Evolutionary conservation across 2,888 invertebrate genomes (phyloP).

Genomic region (Agriopis aurantiaria): DNA sequence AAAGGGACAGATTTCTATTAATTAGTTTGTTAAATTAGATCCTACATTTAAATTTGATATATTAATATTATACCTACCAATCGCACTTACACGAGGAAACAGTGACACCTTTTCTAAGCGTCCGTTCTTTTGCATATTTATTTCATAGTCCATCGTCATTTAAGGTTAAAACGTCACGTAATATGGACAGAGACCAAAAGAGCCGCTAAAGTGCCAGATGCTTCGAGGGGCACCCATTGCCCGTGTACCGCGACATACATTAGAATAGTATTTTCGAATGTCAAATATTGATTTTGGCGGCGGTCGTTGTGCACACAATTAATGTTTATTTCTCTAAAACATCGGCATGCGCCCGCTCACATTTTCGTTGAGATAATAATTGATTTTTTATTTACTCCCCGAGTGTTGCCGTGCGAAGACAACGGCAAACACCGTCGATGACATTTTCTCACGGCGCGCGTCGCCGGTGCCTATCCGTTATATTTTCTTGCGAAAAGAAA

Average conservation of each 20-base stretch:
- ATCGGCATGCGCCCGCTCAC: slow-evolving; percentile 79
- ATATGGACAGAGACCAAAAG: slow-evolving; percentile 72
- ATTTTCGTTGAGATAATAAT: slow-evolving; percentile 83
- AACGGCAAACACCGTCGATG: slow-evolving; percentile 64
- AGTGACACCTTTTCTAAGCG: too few species aligned
- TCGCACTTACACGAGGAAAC: not conserved
- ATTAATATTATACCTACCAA: not conserved
- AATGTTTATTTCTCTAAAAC: slow-evolving; percentile 86
- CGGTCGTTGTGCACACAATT: slow-evolving; percentile 82
- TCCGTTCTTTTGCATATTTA: slow-evolving; percentile 11
- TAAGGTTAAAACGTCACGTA: slow-evolving; percentile 63
- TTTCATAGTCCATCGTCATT: slow-evolving; percentile 22
- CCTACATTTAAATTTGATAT: too few species aligned
- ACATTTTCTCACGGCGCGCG: slow-evolving; percentile 71
- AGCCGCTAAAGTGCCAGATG: slow-evolving; percentile 80
- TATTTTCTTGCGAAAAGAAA: slow-evolving; percentile 65
- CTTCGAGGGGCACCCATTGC: slow-evolving; percentile 60
- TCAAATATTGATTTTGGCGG: slow-evolving; percentile 84
- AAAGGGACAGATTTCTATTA: not conserved
- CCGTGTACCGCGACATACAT: slow-evolving; percentile 80
- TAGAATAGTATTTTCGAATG: slow-evolving; percentile 86
- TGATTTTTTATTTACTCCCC: slow-evolving; percentile 80
- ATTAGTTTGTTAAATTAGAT: not conserved
- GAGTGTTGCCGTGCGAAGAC: slow-evolving; percentile 74
- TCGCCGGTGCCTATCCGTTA: slow-evolving; percentile 50